A percentile compares a stretch with the other conserved stretches of the same genome.
Evolutionary conservation across 2,113 vertebrate genomes (phyloP).

Genomic region (Micronisus gabar): DNA sequence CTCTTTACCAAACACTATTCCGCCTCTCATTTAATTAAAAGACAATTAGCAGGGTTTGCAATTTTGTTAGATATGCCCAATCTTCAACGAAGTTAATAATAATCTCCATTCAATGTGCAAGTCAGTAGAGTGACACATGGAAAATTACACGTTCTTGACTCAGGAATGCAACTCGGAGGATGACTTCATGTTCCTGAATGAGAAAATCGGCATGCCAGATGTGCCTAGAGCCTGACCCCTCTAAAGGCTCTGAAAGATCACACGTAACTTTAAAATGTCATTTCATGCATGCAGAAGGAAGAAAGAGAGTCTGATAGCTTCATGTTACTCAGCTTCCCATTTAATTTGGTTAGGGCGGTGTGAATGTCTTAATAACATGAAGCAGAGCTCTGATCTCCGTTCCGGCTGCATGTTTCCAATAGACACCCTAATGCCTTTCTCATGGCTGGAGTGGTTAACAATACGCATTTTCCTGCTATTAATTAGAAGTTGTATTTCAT

Average conservation of each 20-base stretch:
- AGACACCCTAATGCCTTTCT: background rate
- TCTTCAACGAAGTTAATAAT: background rate
- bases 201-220: conserved; percentile 7
- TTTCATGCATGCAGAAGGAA: background rate
- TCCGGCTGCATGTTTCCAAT: background rate
- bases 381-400: background rate
- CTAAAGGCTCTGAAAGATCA: background rate
- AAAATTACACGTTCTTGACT: conserved; percentile 6
- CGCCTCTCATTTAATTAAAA: background rate
- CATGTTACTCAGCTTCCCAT: background rate
- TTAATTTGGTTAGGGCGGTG: background rate
- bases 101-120: background rate
- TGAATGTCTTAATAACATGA: background rate
- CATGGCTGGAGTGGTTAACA: background rate
- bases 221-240: background rate
- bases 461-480: background rate
- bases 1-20: background rate
- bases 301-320: background rate
- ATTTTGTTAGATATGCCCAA: background rate
- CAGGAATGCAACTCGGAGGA: background rate
- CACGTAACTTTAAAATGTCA: background rate
- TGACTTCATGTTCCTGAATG: conserved; percentile 35
- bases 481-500: background rate
- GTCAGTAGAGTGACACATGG: background rate
- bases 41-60: background rate